Evolutionary conservation across 2,888 invertebrate genomes (phyloP).

Genomic region (Xanthia togata): DNA sequence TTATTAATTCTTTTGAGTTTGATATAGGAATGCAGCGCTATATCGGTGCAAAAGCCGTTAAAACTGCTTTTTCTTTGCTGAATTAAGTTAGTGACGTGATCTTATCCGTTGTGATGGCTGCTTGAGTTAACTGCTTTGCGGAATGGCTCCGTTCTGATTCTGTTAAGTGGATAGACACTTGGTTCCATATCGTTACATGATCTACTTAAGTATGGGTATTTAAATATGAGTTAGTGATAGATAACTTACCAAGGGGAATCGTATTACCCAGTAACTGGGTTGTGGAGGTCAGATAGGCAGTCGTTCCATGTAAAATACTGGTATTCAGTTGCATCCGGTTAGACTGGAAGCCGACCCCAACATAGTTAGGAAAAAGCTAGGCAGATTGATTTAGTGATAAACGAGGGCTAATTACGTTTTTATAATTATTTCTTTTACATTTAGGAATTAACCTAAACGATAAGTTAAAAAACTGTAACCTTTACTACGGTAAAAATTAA

Average conservation of each 20-base stretch:
- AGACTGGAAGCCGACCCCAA: no score
- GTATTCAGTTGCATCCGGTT: no score
- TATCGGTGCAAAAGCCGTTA: slow-evolving; percentile 62
- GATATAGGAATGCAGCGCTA: slow-evolving; percentile 68
- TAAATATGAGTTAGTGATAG: slow-evolving; percentile 61
- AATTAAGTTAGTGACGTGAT: slow-evolving; percentile 69
- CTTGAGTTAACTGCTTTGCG: slow-evolving; percentile 50
- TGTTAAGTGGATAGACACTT: slow-evolving; percentile 61
- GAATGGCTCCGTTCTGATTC: slow-evolving; percentile 62
- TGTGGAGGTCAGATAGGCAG: no score
- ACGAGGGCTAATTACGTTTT: no score
- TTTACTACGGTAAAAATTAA: slow-evolving; percentile 4
- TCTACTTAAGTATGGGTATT: slow-evolving; percentile 54
- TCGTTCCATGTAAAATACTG: no score
- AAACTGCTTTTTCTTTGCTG: slow-evolving; percentile 67
- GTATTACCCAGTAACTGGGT: no score
- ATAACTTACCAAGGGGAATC: no score
- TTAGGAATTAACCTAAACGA: slow-evolving; percentile 32
- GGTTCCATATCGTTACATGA: slow-evolving; percentile 54
- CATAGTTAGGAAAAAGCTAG: no score
- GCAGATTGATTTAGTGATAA: no score
- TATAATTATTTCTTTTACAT: slow-evolving; percentile 16
- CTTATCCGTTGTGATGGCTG: slow-evolving; percentile 64
- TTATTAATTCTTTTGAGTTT: slow-evolving; percentile 65
- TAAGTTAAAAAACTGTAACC: slow-evolving; percentile 28